These are phyloP conservation scores for Hepsetus odoe DNA, from an alignment of 2,113 vertebrate genomes.

Conservation along the genomic window DNA sequence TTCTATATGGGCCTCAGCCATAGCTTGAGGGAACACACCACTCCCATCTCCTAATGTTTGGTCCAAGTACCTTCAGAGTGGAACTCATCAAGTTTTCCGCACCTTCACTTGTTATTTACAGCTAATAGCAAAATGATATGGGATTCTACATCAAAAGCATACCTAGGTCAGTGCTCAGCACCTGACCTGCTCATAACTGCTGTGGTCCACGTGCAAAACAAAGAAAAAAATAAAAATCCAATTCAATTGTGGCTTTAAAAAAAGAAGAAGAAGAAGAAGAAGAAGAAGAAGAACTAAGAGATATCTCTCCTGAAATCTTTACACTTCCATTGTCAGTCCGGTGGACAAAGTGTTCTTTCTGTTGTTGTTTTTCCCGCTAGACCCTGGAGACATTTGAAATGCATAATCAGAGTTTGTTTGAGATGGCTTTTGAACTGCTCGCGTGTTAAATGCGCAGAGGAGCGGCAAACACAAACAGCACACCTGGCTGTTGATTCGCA, in stretches of 20 bases:
- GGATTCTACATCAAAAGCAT: not conserved
- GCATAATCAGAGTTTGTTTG: slow-evolving; percentile 71
- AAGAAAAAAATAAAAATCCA: not conserved
- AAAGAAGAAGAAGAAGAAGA: too few species aligned
- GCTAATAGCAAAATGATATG: slow-evolving; percentile 1
- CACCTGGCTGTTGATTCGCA: slow-evolving; percentile 29
- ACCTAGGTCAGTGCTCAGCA: not conserved
- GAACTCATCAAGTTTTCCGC: not conserved
- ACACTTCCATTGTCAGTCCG: slow-evolving; percentile 30
- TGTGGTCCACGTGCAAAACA: not conserved
- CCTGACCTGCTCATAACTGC: not conserved
- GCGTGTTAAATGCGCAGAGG: slow-evolving; percentile 59
- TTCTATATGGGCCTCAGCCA: slow-evolving; percentile 46
- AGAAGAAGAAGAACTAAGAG: not conserved
- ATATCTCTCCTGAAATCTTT: slow-evolving; percentile 4
- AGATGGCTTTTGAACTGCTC: slow-evolving; percentile 62
- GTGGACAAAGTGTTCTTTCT: slow-evolving; percentile 65
- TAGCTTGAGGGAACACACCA: slow-evolving; percentile 57
- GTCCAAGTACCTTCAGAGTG: not conserved
- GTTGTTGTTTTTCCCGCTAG: slow-evolving; percentile 34
- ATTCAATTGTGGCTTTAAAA: not conserved
- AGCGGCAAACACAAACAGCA: slow-evolving; percentile 22
- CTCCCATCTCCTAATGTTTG: not conserved
- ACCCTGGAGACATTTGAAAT: slow-evolving; percentile 69
- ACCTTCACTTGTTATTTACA: slow-evolving; percentile 1